Evolutionary conservation across 2,888 invertebrate species (phyloP).

Genomic region (Nomada hirtipes): DNA sequence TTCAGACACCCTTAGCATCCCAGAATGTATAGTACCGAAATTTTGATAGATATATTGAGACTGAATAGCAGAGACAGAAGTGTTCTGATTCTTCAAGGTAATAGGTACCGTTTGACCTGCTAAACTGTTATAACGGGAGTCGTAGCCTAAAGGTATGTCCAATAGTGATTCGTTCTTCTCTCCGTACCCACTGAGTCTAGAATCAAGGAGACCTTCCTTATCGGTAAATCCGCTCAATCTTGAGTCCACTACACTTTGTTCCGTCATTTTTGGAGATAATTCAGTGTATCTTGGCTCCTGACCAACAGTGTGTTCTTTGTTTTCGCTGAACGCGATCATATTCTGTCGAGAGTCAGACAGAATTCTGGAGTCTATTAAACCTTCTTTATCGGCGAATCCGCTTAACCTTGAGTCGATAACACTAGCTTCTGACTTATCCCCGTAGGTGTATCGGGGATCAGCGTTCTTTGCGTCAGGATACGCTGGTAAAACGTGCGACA

Average conservation of each 20-base stretch:
- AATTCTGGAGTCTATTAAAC: constrained; percentile 81
- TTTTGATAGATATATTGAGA: constrained; percentile 82
- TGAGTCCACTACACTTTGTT: constrained; percentile 69
- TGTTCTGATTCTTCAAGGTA: constrained; percentile 81
- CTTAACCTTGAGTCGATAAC: constrained; percentile 81
- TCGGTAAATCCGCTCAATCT: constrained; percentile 74
- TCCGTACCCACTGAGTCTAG: constrained; percentile 67
- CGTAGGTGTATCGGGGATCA: constrained; percentile 79
- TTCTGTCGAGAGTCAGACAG: constrained; percentile 82
- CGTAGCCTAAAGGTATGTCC: constrained; percentile 79
- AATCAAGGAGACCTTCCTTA: constrained; percentile 76
- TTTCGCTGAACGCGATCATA: constrained; percentile 81
- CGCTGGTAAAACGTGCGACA: constrained; percentile 81
- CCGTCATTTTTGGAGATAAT: constrained; percentile 64
- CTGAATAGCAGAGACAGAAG: constrained; percentile 81
- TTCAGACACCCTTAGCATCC: constrained; percentile 81
- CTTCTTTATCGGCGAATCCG: constrained; percentile 82
- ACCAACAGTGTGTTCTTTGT: constrained; percentile 77
- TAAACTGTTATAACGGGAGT: constrained; percentile 78
- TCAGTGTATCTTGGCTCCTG: constrained; percentile 79
- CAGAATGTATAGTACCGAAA: constrained; percentile 82
- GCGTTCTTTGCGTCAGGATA: constrained; percentile 78
- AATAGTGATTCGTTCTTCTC: constrained; percentile 78
- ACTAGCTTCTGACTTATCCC: constrained; percentile 78
- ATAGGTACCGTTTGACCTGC: constrained; percentile 83